Conservation (phyloP, 2,113 vertebrate species). For the Apodemus speciosus region DNA sequence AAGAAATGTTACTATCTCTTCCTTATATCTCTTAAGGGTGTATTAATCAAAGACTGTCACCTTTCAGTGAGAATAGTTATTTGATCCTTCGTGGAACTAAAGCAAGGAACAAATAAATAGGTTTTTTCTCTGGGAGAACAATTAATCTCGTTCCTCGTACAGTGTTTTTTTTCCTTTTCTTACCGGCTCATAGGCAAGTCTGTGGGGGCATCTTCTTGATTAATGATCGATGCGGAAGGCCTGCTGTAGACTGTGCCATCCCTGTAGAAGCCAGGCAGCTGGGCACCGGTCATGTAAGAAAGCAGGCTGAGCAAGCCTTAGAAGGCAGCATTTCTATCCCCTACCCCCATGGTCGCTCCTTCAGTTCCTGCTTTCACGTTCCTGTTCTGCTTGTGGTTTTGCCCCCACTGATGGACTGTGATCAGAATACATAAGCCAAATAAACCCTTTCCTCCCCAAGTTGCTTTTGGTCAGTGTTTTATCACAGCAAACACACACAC, state of each 20-base stretch:
- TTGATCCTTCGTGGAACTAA: slow-evolving; percentile 51
- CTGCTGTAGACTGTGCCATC: not conserved
- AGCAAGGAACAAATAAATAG: slow-evolving; percentile 29
- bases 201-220: too few species aligned
- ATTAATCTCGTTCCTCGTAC: not conserved
- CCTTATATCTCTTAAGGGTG: slow-evolving; percentile 7
- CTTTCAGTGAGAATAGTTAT: not conserved
- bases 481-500: not conserved
- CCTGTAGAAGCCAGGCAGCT: not conserved
- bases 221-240: not conserved
- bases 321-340: not conserved
- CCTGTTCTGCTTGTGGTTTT: too few species aligned
- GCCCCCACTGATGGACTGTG: not conserved
- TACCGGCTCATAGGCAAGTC: not conserved
- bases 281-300: not conserved
- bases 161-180: not conserved
- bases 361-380: not conserved
- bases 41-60: slow-evolving; percentile 43
- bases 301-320: not conserved
- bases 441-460: not conserved
- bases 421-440: not conserved
- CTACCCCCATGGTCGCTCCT: not conserved
- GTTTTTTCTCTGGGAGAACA: slow-evolving; percentile 36
- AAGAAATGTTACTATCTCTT: slow-evolving; percentile 45
- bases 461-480: not conserved